Base-by-base conservation (phyloP, 2,113 vertebrate species). In the Lepus americanus region DNA sequence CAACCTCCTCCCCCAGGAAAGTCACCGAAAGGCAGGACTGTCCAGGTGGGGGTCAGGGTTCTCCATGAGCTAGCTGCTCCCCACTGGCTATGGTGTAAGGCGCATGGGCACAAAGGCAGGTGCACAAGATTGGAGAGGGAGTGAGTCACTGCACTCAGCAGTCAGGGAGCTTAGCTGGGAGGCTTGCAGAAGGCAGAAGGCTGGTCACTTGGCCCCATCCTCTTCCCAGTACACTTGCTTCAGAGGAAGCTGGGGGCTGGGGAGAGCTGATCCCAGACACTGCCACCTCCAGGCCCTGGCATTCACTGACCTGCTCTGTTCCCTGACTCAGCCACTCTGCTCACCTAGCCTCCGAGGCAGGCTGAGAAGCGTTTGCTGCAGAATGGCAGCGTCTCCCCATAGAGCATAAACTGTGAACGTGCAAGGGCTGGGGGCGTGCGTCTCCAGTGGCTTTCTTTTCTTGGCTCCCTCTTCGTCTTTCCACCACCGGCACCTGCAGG, bases 41-140 rank as follows among this genome's bases (percentile, higher is more conserved):
- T 44, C 59, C 7, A 23, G 79, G 66, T 59, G 36, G 83, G 59
- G 73, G 51, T 55, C 8, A 55, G 36, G 8, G 27, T 79, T 87
- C 72, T 61, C 16, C 55, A 82, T 77, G 89, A 89, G 61, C 44
- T 59, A 90, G 94, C 80, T 87, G 93, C 76, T 76, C 31, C 49
- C 27, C 13, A 44, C 44, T 44, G 44, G 70, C 78, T 53, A 17
- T 0, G 2, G 29, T n/a, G 33, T 69, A 70, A 49, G 6, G 89
- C 80, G 72, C 76, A 76, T 94, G 63, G n/a, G 76, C 27, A 13
- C 0, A 7, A 49, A 55, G 74, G 66, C 5, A 96, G 90, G 92
- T 79, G 64, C 82, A 89, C 96, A 11, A 86, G 90, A 95, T 49
- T 76, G 77, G 74, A 44, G 6, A 89, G 27, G 89, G 29, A 49